Evolutionary conservation across 2,797 vertebrate species (phyloP).

Genomic region (Hydrocynus forskahlii): DNA sequence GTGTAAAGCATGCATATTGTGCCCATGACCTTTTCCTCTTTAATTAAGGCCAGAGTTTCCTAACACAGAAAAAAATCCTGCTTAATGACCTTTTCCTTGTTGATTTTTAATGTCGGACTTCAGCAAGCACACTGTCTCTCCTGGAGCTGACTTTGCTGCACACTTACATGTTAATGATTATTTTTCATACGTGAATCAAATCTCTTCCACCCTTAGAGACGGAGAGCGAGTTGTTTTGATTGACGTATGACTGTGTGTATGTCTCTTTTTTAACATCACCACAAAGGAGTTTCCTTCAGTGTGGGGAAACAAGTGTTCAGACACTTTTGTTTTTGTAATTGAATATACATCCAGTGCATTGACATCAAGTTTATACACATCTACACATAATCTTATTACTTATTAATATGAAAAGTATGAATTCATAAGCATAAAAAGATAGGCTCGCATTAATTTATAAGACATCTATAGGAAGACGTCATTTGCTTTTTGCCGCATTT

Average conservation of each 20-base stretch:
- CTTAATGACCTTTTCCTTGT: slow-evolving; percentile 52
- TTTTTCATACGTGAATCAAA: background rate
- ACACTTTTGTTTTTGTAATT: too few relatives aligned
- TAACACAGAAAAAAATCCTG: slow-evolving; percentile 29
- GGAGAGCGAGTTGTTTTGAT: background rate
- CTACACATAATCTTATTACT: too few relatives aligned
- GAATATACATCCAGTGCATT: too few relatives aligned
- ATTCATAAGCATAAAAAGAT: too few relatives aligned
- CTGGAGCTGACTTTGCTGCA: background rate
- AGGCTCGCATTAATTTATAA: too few relatives aligned
- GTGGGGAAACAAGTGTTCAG: too few relatives aligned
- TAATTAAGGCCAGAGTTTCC: slow-evolving; percentile 52
- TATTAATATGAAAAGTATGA: too few relatives aligned
- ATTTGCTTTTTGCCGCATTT: too few relatives aligned
- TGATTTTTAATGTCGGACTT: slow-evolving; percentile 30
- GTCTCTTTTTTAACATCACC: background rate
- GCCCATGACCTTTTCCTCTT: slow-evolving; percentile 52
- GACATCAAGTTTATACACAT: too few relatives aligned
- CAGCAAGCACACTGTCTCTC: background rate
- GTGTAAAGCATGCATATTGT: slow-evolving; percentile 20
- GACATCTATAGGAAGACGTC: too few relatives aligned
- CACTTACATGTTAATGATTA: background rate
- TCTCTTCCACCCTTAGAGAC: background rate
- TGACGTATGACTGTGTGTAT: background rate
- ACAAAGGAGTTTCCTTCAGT: background rate